These are phyloP conservation scores for Sesamia nonagrioides DNA, from an alignment of 1,140 invertebrate genomes.

Conservation along the genomic window DNA sequence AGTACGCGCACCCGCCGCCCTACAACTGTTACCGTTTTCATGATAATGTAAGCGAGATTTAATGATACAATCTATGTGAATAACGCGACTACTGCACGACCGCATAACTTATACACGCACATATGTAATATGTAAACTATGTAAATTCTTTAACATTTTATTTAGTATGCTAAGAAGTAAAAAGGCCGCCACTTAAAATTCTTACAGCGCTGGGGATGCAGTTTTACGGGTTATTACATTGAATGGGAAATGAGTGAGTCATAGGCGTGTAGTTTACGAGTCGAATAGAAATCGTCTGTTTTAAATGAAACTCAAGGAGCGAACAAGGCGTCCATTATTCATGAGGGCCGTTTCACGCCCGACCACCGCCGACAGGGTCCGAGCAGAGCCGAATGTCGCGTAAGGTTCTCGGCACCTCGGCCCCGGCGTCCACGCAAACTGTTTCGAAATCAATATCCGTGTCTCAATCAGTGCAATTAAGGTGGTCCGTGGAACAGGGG, in stretches of 20 bases:
- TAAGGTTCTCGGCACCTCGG: constrained; percentile 8
- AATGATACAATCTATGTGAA: constrained; percentile 59
- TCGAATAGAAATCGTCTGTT: constrained; percentile 86
- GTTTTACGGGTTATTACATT: constrained; percentile 83
- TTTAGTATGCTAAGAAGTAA: constrained; percentile 66
- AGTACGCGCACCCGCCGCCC: constrained; percentile 63
- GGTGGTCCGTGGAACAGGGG: constrained; percentile 68
- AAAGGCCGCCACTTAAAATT: constrained; percentile 78
- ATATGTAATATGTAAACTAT: constrained; percentile 31
- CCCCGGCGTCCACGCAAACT: constrained; percentile 54
- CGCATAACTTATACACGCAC: constrained; percentile 42
- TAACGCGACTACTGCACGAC: constrained; percentile 26
- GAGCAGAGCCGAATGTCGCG: constrained; percentile 30
- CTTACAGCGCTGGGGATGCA: constrained; percentile 73
- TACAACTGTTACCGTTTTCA: constrained; percentile 77
- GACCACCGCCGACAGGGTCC: constrained; percentile 58
- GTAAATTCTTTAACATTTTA: constrained; percentile 46
- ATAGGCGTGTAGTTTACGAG: constrained; percentile 83
- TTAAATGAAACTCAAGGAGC: constrained; percentile 85
- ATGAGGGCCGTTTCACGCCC: constrained; percentile 81
- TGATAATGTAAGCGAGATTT: constrained; percentile 75
- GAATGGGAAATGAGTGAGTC: constrained; percentile 85
- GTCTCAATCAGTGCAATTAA: constrained; percentile 86
- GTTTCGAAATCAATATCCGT: constrained; percentile 85
- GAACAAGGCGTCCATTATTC: constrained; percentile 83